These are phyloP conservation scores for Stramonita haemastoma DNA, from an alignment of 2,888 invertebrate genomes.

Conservation along the genomic window DNA sequence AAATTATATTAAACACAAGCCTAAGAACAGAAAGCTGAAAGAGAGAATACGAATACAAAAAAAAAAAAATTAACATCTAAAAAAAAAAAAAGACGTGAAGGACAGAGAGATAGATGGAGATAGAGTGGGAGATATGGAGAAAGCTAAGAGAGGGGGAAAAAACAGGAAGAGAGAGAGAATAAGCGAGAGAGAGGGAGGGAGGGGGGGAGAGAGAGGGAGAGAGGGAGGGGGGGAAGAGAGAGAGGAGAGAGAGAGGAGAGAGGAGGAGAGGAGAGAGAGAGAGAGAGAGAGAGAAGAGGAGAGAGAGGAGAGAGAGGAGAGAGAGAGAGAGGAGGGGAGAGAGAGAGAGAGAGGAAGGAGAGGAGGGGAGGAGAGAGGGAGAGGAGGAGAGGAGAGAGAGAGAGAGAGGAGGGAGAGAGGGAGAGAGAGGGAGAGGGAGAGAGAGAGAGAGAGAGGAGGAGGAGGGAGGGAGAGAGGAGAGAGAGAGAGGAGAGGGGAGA, in stretches of 20 bases:
- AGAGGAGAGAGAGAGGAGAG: slow-evolving; percentile 5
- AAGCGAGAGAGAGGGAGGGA: neutral
- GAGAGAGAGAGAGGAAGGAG: neutral
- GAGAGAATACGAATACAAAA: no score
- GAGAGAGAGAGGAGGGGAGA: neutral
- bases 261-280: neutral
- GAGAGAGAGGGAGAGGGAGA: neutral
- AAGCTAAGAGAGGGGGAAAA: neutral
- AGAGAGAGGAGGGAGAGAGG: no score
- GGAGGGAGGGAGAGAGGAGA: neutral
- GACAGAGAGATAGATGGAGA: neutral
- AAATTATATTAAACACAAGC: no score
- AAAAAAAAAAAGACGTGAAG: neutral
- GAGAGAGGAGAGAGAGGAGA: neutral
- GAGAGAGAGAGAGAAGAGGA: slow-evolving; percentile 1
- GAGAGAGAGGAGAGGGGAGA: neutral
- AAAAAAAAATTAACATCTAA: no score
- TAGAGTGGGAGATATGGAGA: neutral
- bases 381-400: neutral
- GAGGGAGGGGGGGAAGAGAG: neutral
- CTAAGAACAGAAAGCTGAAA: no score
- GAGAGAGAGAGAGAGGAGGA: no score
- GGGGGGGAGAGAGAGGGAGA: neutral
- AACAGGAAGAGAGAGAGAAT: neutral
- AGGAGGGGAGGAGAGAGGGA: neutral